Conservation (phyloP, 2,113 vertebrate species). For the Zosterops lateralis region DNA sequence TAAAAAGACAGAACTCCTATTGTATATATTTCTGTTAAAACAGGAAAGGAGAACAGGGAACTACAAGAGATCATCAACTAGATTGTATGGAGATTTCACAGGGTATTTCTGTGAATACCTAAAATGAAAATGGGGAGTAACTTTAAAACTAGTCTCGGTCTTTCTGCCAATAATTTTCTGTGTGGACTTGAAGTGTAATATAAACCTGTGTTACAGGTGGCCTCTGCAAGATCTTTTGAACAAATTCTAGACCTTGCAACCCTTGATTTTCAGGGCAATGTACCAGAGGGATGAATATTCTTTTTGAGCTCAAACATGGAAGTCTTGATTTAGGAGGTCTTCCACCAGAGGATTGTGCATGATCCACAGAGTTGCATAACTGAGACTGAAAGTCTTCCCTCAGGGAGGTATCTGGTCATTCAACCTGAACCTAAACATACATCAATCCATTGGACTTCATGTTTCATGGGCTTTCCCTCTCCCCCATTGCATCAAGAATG, state of each 20-base stretch:
- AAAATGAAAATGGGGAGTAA: background rate
- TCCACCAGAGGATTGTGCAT: background rate
- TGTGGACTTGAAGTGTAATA: background rate
- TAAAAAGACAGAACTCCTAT: slow-evolving; percentile 2
- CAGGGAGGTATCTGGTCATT: background rate
- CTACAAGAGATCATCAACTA: background rate
- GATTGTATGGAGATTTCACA: background rate
- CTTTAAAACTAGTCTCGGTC: background rate
- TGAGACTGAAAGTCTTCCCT: background rate
- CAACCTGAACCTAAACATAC: background rate
- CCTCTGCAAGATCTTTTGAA: background rate
- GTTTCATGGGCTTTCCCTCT: background rate
- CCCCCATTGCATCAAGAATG: background rate
- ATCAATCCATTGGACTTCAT: background rate
- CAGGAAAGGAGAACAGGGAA: background rate
- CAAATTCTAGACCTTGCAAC: background rate
- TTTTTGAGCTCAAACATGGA: background rate
- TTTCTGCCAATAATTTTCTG: background rate
- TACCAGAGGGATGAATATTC: background rate
- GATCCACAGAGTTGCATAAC: background rate
- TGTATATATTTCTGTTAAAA: slow-evolving; percentile 1
- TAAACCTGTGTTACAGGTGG: background rate
- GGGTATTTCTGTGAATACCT: background rate
- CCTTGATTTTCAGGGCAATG: background rate
- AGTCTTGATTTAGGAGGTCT: background rate